Conservation (phyloP, 1,140 invertebrate genomes). For the Bombus ignitus region DNA sequence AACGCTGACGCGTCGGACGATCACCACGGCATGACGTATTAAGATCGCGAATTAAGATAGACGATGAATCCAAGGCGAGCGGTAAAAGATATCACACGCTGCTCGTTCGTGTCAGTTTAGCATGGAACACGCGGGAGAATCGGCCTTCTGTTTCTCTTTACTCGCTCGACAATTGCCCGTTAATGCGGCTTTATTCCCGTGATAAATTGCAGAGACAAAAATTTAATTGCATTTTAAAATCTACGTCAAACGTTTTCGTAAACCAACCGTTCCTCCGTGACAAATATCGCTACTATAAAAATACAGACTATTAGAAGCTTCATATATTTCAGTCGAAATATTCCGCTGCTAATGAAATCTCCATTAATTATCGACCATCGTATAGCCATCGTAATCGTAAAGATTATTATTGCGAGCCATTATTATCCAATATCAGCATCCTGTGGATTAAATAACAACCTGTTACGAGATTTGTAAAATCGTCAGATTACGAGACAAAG, state of each 20-base stretch:
- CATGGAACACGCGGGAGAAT: constrained; percentile 20
- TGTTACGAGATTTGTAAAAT: background rate
- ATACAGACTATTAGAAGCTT: background rate
- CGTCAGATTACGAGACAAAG: background rate
- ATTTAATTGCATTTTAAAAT: background rate
- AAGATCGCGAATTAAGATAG: constrained; percentile 69
- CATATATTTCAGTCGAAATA: background rate
- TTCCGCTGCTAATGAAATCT: background rate
- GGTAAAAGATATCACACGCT: constrained; percentile 66
- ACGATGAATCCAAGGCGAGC: constrained; percentile 57
- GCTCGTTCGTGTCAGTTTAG: constrained; percentile 62
- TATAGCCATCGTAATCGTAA: background rate
- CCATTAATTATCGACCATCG: background rate
- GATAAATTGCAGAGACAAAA: background rate
- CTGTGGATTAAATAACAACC: background rate
- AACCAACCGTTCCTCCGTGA: background rate
- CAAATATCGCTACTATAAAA: background rate
- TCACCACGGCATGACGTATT: constrained; percentile 62
- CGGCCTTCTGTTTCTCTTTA: constrained; percentile 18
- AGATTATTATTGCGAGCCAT: background rate
- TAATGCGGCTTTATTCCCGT: background rate
- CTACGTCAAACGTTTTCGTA: background rate
- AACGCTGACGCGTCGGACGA: constrained; percentile 28
- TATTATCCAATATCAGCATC: background rate
- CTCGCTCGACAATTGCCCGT: background rate